These are phyloP conservation scores for Apostichopus leukothele DNA, from an alignment of 53 echinoderm and acorn worm genomes.

Conservation along the genomic window DNA sequence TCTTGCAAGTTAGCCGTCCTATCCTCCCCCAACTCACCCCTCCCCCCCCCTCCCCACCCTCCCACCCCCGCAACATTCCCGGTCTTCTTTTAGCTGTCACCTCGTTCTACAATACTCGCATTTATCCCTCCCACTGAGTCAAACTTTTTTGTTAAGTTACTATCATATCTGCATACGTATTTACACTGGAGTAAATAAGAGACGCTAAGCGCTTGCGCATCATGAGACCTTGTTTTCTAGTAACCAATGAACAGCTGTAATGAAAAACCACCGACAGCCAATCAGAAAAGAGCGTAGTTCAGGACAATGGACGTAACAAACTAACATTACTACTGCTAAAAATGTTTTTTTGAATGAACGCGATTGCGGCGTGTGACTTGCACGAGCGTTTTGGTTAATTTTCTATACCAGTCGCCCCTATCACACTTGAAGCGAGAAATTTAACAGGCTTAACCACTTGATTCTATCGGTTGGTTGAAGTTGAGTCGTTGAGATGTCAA, in stretches of 20 bases:
- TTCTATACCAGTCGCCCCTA: constrained; percentile 27
- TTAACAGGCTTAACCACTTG: constrained; percentile 23
- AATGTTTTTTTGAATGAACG: constrained; percentile 1
- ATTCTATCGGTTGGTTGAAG: constrained; percentile 28
- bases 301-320: constrained; percentile 17
- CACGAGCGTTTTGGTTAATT: constrained; percentile 17
- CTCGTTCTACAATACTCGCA: no score
- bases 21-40: no score
- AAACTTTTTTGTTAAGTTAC: no score
- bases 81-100: no score
- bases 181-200: not conserved
- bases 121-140: no score
- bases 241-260: constrained; percentile 10
- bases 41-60: no score
- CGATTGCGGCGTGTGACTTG: constrained; percentile 16
- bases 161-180: not conserved
- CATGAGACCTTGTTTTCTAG: not conserved
- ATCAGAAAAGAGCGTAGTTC: constrained; percentile 22
- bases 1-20: no score
- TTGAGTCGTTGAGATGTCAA: constrained; percentile 4
- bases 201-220: not conserved
- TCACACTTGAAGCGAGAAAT: constrained; percentile 43
- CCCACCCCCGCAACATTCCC: no score
- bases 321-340: not conserved
- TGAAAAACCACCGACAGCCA: constrained; percentile 5